Evolutionary conservation across 2,797 vertebrate species (phyloP).

Genomic region (Adrianichthys oophorus): DNA sequence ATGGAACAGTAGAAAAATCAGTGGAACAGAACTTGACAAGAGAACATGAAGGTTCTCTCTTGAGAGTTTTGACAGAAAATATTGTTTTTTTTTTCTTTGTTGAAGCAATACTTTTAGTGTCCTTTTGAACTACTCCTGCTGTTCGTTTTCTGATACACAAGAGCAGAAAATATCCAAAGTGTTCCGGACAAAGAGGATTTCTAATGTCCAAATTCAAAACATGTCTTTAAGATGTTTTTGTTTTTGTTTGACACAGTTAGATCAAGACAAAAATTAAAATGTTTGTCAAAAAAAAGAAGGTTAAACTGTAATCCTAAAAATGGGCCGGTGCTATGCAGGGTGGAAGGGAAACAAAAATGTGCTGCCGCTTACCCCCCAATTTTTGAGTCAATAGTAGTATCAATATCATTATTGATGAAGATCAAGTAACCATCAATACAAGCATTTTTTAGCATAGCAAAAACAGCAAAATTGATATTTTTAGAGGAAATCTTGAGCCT

Average conservation of each 20-base stretch:
- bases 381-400: no score
- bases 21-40: constrained; percentile 72
- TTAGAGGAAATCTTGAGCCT: no score
- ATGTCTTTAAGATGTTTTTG: neutral
- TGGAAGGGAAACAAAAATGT: no score
- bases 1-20: constrained; percentile 64
- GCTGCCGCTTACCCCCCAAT: no score
- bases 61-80: constrained; percentile 46
- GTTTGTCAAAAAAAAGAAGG: no score
- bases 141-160: constrained; percentile 29
- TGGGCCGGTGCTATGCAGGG: no score
- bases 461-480: no score
- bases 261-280: no score
- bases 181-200: neutral
- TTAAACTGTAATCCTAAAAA: no score
- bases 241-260: neutral
- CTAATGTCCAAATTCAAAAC: neutral
- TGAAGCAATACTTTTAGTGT: constrained; percentile 43
- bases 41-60: constrained; percentile 63
- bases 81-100: constrained; percentile 29
- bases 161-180: constrained; percentile 12
- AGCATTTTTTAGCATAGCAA: no score
- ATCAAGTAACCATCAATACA: no score
- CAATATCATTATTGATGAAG: no score
- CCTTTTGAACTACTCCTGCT: constrained; percentile 33